A percentile compares a stretch with the other conserved stretches of the same genome.
Evolutionary conservation across 2,888 invertebrate genomes (phyloP).

Genomic region (Diogma glabrata): DNA sequence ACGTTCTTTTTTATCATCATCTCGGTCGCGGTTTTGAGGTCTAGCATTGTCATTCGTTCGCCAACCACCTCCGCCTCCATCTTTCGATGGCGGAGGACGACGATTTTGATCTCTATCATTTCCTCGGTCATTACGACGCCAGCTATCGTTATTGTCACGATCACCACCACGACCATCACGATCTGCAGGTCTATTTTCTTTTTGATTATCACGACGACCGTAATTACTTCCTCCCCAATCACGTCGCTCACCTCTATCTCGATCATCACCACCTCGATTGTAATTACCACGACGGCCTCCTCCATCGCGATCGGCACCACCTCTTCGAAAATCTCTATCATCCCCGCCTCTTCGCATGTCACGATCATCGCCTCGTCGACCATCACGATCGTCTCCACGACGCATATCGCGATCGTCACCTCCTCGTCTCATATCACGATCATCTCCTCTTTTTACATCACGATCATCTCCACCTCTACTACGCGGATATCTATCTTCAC

Average conservation of each 20-base stretch:
- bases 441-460: conserved; percentile 18
- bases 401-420: neutral
- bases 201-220: conserved; percentile 19
- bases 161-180: conserved; percentile 20
- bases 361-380: conserved; percentile 19
- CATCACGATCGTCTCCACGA: conserved; percentile 14
- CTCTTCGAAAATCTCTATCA: conserved; percentile 19
- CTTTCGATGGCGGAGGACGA: conserved; percentile 30
- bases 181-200: conserved; percentile 21
- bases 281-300: conserved; percentile 22
- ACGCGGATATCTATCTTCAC: conserved; percentile 15
- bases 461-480: conserved; percentile 14
- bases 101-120: conserved; percentile 14
- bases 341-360: conserved; percentile 22
- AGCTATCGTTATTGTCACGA: conserved; percentile 16
- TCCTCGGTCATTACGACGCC: conserved; percentile 11
- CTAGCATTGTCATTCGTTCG: conserved; percentile 30
- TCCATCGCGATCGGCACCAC: conserved; percentile 15
- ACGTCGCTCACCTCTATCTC: conserved; percentile 23
- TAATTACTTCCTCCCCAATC: conserved; percentile 18
- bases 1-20: conserved; percentile 26
- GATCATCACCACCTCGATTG: conserved; percentile 29
- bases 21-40: conserved; percentile 25
- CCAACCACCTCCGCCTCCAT: conserved; percentile 30
- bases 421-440: conserved; percentile 18